phyloP scores from a whole-genome alignment of 2,888 invertebrate genomes.

The Ophion ellenae region DNA sequence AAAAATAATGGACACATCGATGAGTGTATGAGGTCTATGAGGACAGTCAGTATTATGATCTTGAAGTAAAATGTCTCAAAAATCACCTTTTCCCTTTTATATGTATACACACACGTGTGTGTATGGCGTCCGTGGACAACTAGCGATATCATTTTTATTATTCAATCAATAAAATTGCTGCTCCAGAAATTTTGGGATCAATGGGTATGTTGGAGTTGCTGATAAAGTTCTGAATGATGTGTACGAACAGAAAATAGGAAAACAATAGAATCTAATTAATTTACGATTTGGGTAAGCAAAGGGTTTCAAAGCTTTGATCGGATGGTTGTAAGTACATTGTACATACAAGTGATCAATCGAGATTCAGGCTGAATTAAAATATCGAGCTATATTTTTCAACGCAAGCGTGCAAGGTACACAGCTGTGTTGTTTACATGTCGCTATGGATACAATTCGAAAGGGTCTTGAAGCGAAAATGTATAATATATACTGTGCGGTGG shows the following conservation, averaged over 20 bases:
- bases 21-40: too few species aligned
- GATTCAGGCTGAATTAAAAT: conserved; percentile 32
- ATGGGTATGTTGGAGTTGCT: not conserved
- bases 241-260: not conserved
- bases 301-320: not conserved
- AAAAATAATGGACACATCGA: too few species aligned
- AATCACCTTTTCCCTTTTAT: not conserved
- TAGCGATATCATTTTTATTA: conserved; percentile 15
- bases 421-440: conserved; percentile 75
- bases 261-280: not conserved
- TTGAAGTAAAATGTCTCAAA: not conserved
- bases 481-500: conserved; percentile 32
- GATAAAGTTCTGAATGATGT: not conserved
- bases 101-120: not conserved
- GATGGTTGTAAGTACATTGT: too few species aligned
- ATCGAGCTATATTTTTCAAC: conserved; percentile 59
- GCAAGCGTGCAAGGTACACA: conserved; percentile 68
- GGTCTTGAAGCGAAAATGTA: conserved; percentile 59
- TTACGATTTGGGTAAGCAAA: not conserved
- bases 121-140: not conserved
- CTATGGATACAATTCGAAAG: conserved; percentile 73
- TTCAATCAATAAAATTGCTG: conserved; percentile 51
- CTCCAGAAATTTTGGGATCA: conserved; percentile 3
- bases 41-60: too few species aligned
- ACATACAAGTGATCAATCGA: not conserved